A percentile compares a stretch with the other conserved stretches of the same genome.
Conservation (phyloP, 1,140 invertebrate genomes). For the Drosophila santomea region DNA sequence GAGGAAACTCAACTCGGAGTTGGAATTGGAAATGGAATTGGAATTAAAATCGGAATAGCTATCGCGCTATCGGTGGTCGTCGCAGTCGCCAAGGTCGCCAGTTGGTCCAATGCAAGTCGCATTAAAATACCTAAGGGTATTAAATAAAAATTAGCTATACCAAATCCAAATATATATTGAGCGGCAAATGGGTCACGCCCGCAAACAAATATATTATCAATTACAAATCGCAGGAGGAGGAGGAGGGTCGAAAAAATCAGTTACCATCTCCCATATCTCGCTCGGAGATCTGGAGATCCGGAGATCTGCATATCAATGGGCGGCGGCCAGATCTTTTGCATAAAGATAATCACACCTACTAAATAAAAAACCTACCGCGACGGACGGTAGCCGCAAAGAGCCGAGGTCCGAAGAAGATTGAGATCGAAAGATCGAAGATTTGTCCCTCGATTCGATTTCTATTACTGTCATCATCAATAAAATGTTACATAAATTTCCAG, state of each 20-base stretch:
- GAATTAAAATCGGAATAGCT: neutral
- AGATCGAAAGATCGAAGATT: constrained; percentile 35
- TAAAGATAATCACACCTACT: constrained; percentile 82
- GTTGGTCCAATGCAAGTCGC: constrained; percentile 47
- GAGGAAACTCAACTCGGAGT: constrained; percentile 34
- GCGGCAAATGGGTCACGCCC: constrained; percentile 23
- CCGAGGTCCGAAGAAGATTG: constrained; percentile 10
- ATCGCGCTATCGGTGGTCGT: neutral
- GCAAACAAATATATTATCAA: constrained; percentile 43
- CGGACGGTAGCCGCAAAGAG: constrained; percentile 31
- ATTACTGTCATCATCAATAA: constrained; percentile 80
- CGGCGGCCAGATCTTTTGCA: constrained; percentile 65
- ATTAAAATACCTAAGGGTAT: constrained; percentile 73
- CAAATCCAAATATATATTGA: constrained; percentile 16
- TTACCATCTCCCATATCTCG: constrained; percentile 3
- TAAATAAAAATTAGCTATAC: constrained; percentile 43
- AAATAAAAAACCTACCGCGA: constrained; percentile 63
- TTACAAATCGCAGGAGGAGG: neutral
- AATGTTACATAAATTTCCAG: constrained; percentile 78
- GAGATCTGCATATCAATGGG: constrained; percentile 70
- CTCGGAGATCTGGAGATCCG: constrained; percentile 10
- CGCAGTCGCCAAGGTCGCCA: neutral
- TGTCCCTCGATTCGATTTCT: constrained; percentile 68
- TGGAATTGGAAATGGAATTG: neutral
- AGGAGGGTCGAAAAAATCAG: no score